Conservation (phyloP, 2,888 invertebrate genomes). For the Yponomeuta malinellus region DNA sequence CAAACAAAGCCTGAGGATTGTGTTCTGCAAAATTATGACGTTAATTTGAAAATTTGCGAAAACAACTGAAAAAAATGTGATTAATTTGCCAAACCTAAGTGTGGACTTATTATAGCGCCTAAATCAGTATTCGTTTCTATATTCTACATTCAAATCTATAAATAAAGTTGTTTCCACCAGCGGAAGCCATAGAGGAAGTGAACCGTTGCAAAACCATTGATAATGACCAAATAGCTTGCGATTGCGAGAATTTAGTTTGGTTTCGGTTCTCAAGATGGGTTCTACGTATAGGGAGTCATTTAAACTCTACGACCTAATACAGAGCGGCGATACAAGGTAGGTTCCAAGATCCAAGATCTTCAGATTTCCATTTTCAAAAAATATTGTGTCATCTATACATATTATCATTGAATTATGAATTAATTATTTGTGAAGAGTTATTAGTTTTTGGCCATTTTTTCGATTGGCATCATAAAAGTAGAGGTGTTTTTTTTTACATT, state of each 20-base stretch:
- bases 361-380: not conserved
- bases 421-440: too few species aligned
- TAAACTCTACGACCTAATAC: constrained; percentile 79
- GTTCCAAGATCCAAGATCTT: constrained; percentile 25
- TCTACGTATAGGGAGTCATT: constrained; percentile 60
- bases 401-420: too few species aligned
- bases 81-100: not conserved
- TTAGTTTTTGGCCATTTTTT: too few species aligned
- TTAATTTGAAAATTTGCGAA: constrained; percentile 53
- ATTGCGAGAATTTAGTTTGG: constrained; percentile 29
- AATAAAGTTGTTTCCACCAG: constrained; percentile 1
- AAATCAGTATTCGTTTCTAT: not conserved
- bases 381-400: not conserved
- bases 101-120: not conserved
- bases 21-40: constrained; percentile 39
- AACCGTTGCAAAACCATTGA: constrained; percentile 40
- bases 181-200: constrained; percentile 52
- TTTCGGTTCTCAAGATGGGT: constrained; percentile 51
- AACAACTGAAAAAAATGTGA: constrained; percentile 40
- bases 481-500: too few species aligned
- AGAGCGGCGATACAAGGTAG: constrained; percentile 77
- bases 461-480: too few species aligned
- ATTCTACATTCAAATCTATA: not conserved
- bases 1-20: constrained; percentile 14
- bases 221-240: constrained; percentile 32